A percentile compares a stretch with the other conserved stretches of the same genome.
Evolutionary conservation across 2,888 invertebrate genomes (phyloP).

Genomic region (Actias luna): DNA sequence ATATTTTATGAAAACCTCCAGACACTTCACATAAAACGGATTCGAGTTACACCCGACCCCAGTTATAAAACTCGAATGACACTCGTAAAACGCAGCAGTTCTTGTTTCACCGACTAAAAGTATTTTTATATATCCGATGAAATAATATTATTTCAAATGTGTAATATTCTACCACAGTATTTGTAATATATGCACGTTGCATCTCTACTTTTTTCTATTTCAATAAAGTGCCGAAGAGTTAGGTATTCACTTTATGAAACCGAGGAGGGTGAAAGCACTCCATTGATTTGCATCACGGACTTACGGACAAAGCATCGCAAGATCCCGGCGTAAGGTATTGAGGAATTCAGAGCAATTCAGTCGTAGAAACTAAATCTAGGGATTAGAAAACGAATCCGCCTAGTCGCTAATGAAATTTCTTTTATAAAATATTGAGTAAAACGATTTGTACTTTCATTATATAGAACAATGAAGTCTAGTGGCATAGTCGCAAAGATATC

Average conservation of each 20-base stretch:
- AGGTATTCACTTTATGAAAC: constrained; percentile 57
- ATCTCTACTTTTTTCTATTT: constrained; percentile 35
- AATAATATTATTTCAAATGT: constrained; percentile 38
- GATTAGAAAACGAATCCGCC: constrained; percentile 53
- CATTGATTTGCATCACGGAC: constrained; percentile 69
- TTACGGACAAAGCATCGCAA: constrained; percentile 55
- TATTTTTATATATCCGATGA: constrained; percentile 44
- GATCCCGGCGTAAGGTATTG: constrained; percentile 26
- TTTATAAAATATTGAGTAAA: constrained; percentile 28
- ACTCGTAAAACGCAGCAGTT: constrained; percentile 39
- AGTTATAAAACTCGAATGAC: constrained; percentile 39
- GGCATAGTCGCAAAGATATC: no score
- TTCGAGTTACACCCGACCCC: constrained; percentile 24
- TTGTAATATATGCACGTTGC: constrained; percentile 31
- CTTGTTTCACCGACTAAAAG: constrained; percentile 34
- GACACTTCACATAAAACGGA: constrained; percentile 29
- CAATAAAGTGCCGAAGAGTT: constrained; percentile 44
- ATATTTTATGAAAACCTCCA: constrained; percentile 7
- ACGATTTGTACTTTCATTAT: not conserved
- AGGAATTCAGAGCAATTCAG: constrained; percentile 61
- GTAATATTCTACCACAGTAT: constrained; percentile 35
- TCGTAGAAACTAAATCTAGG: constrained; percentile 53
- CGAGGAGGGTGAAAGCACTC: constrained; percentile 41
- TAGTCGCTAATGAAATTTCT: constrained; percentile 45
- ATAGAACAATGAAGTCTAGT: no score